Conservation (phyloP, 2,797 vertebrate species). For the Tolypeutes matacus region DNA sequence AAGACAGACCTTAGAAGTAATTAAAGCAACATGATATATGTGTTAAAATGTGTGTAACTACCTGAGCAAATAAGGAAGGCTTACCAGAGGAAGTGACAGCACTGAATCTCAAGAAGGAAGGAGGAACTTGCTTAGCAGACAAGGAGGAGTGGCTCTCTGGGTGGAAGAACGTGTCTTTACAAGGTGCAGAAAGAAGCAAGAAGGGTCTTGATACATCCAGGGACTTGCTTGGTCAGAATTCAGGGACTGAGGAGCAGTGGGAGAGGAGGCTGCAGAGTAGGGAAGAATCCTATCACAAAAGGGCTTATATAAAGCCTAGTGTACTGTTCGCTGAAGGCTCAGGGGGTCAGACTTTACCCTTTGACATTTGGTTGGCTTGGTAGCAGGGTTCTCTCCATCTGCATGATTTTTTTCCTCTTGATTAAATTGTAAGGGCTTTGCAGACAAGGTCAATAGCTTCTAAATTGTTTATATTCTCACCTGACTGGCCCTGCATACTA, state of each 20-base stretch:
- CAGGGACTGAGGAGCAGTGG: not conserved
- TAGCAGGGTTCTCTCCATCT: not conserved
- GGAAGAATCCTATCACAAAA: not conserved
- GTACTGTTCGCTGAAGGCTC: not conserved
- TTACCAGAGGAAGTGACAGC: not conserved
- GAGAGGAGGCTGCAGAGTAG: not conserved
- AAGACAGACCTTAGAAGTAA: not conserved
- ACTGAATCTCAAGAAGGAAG: not conserved
- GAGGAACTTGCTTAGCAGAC: not conserved
- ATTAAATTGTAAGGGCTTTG: conserved; percentile 6
- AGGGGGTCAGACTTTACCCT: not conserved
- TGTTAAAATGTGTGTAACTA: not conserved
- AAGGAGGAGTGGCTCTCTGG: not conserved
- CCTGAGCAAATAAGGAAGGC: not conserved
- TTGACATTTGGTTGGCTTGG: not conserved
- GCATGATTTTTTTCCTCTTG: not conserved
- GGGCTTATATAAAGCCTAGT: not conserved
- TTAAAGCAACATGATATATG: not conserved
- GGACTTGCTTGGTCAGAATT: not conserved
- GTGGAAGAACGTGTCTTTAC: not conserved
- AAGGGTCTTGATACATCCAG: not conserved
- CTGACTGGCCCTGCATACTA: not conserved
- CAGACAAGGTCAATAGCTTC: not conserved
- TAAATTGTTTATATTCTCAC: not conserved
- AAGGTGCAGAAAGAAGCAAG: not conserved